Base-by-base conservation (phyloP, 2,797 vertebrate genomes). In the Acestrorhynchus altus region DNA sequence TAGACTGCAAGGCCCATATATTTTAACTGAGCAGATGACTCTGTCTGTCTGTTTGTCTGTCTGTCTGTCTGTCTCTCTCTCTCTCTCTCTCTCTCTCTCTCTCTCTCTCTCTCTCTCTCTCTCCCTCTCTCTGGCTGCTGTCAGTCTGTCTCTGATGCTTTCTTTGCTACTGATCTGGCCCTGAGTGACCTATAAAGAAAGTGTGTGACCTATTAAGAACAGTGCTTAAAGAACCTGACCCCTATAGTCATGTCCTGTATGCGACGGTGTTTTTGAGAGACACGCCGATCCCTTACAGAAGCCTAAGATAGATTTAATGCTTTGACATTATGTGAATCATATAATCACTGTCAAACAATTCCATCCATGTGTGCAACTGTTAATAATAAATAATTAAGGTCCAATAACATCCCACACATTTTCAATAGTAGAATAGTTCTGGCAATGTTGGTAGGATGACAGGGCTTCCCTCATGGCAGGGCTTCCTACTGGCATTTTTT, bases 1-100 rank as follows among this genome's bases (percentile, higher is more conserved):
- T 93, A 93, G 91, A 86, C 81, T 69, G 85, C 64, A 39, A 81
- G 54, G 75, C 80, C 81, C 77, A 77, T 85, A 79, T 87, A 86
- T 87, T 90, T 91, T 81, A 86, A 88, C 86, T 84, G 81, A 87
- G 72, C 76, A 83, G 73, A 81, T 78, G 77, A 74, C 80, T 74
- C 22, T 31, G 72, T 78, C 78, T 66, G 54, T 74, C 70, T 40
- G 73, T 76, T 35, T 40, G 65, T 66, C 49, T 12, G 59, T 66
- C 39, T 65, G 39, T 54, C 51, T 28, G 12, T 59, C 22, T 78
- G 51, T 79, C 42, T 65, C 68, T 64, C 42, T 72, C 49, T 47
- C 35, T 72, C 73, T 74, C 52, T 61, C 54, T 75, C 64, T 79
- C n/a, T 79, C 18, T 44, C 26, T 78, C 51, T 72, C 9, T 64